Evolutionary conservation across 2,797 vertebrate species (phyloP).

Genomic region (Diceros bicornis): DNA sequence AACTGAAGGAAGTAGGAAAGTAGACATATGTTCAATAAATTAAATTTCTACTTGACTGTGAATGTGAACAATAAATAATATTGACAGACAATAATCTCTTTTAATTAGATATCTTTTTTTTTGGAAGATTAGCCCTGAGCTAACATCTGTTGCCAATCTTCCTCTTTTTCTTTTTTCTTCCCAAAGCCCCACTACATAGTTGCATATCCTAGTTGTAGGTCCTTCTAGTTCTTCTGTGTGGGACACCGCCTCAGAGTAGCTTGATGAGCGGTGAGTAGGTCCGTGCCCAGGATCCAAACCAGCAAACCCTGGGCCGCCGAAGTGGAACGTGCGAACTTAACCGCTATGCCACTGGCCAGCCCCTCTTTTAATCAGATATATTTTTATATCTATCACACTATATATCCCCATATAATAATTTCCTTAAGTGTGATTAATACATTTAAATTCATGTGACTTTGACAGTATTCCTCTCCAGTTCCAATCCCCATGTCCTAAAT

Average conservation of each 20-base stretch:
- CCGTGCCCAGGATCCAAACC: too few relatives aligned
- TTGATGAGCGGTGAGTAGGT: too few relatives aligned
- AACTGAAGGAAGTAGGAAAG: not conserved
- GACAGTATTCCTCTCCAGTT: not conserved
- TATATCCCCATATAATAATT: not conserved
- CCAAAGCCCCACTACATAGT: too few relatives aligned
- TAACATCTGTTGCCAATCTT: too few relatives aligned
- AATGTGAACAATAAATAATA: not conserved
- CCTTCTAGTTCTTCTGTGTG: too few relatives aligned
- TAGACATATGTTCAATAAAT: not conserved
- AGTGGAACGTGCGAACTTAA: too few relatives aligned
- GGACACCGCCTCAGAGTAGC: too few relatives aligned
- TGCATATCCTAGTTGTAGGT: too few relatives aligned
- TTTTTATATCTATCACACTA: not conserved
- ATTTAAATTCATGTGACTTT: not conserved
- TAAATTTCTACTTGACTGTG: not conserved
- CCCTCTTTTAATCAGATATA: not conserved
- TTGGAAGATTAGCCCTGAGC: too few relatives aligned
- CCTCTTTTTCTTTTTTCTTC: too few relatives aligned
- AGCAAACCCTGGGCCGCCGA: too few relatives aligned
- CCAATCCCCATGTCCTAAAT: not conserved
- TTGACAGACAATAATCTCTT: not conserved
- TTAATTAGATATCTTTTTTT: not conserved
- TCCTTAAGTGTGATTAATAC: not conserved
- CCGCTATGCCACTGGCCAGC: too few relatives aligned